Evolutionary conservation across 2,113 vertebrate genomes (phyloP).

Genomic region (Salvelinus alpinus): DNA sequence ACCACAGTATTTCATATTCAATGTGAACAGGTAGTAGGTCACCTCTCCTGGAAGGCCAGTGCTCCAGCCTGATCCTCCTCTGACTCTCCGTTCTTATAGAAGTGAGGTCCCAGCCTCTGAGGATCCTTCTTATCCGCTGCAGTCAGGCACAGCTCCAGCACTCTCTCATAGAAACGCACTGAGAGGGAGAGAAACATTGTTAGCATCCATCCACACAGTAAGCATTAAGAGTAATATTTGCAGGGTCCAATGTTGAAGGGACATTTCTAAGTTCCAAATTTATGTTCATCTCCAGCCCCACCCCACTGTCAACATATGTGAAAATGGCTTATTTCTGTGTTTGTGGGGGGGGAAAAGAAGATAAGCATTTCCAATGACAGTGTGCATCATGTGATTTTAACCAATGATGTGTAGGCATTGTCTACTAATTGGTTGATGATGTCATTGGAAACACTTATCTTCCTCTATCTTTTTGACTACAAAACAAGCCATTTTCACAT

Average conservation of each 20-base stretch:
- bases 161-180: constrained; percentile 98
- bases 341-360: constrained; percentile 46
- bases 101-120: constrained; percentile 93
- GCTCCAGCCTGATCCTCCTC: constrained; percentile 89
- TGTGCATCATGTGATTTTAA: too few species aligned
- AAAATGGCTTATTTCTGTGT: not conserved
- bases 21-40: not conserved
- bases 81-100: constrained; percentile 96
- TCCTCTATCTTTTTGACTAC: too few species aligned
- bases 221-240: too few species aligned
- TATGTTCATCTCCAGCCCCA: too few species aligned
- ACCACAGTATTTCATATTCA: not conserved
- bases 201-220: not conserved
- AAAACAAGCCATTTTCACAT: too few species aligned
- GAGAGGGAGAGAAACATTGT: constrained; percentile 2
- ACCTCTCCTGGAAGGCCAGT: constrained; percentile 94
- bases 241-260: too few species aligned
- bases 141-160: constrained; percentile 91
- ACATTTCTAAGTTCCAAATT: too few species aligned
- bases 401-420: too few species aligned
- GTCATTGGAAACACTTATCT: too few species aligned
- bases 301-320: too few species aligned
- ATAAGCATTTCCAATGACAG: too few species aligned
- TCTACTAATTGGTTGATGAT: too few species aligned
- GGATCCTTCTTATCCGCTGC: constrained; percentile 96